A percentile compares a stretch with the other conserved stretches of the same genome.
phyloP scores from a whole-genome alignment of 2,797 vertebrate species.

The Pangasius djambal region DNA sequence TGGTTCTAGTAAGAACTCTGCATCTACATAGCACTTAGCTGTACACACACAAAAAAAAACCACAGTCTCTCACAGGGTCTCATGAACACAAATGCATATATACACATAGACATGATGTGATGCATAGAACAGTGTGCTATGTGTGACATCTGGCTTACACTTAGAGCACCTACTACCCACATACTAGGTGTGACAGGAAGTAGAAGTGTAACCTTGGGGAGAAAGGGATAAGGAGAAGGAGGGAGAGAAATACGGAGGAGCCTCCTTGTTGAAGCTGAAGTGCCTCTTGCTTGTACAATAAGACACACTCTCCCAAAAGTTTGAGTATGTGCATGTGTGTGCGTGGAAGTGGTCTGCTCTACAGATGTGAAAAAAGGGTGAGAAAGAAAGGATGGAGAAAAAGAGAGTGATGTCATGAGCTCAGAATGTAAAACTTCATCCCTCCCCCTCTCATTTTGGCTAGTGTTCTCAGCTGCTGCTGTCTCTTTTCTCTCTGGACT shows the following conservation, averaged over 20 bases:
- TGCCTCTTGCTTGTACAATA: neutral
- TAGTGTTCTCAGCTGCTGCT: conserved; percentile 48
- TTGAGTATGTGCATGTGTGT: conserved; percentile 13
- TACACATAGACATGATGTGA: neutral
- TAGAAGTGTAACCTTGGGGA: conserved; percentile 2
- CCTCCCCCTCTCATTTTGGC: conserved; percentile 30
- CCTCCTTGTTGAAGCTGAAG: neutral
- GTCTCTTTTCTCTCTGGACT: conserved; percentile 48
- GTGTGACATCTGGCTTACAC: conserved; percentile 16
- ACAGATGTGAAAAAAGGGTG: conserved; percentile 68
- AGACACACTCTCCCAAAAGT: neutral
- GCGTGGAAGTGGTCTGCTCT: conserved; percentile 55
- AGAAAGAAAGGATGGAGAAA: conserved; percentile 49
- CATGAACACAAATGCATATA: neutral
- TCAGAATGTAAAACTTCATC: conserved; percentile 69
- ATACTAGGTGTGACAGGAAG: conserved; percentile 12
- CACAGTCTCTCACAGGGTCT: neutral
- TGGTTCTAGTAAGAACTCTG: neutral
- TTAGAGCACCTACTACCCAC: neutral
- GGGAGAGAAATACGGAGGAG: neutral
- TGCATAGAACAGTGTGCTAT: neutral
- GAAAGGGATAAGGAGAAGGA: neutral
- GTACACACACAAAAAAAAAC: neutral
- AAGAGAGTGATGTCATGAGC: conserved; percentile 74
- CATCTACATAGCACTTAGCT: neutral